phyloP scores from a whole-genome alignment of 2,888 invertebrate species.

The Pogonocherus hispidulus region DNA sequence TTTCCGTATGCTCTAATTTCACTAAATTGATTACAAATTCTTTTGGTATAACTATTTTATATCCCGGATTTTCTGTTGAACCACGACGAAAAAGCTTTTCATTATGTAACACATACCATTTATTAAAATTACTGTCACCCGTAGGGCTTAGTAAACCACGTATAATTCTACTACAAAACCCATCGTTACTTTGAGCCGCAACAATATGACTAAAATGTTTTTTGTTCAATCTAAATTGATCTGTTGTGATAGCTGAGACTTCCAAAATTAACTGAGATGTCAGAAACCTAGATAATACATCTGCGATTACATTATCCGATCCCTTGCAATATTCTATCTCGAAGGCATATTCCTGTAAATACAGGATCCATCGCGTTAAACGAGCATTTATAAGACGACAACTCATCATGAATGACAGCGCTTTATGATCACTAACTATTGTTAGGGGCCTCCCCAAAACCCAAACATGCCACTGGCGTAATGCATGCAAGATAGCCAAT shows the following conservation, averaged over 20 bases:
- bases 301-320: slow-evolving; percentile 1
- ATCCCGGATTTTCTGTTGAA: slow-evolving; percentile 2
- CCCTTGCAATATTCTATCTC: slow-evolving; percentile 22
- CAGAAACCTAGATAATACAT: slow-evolving; percentile 45
- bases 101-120: slow-evolving; percentile 4
- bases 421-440: slow-evolving; percentile 5
- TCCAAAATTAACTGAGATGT: too few relatives aligned
- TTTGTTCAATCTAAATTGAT: background rate
- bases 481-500: slow-evolving; percentile 48
- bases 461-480: slow-evolving; percentile 1
- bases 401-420: slow-evolving; percentile 17
- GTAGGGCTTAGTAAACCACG: background rate
- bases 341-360: slow-evolving; percentile 21
- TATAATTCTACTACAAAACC: slow-evolving; percentile 15
- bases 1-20: slow-evolving; percentile 5
- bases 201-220: background rate
- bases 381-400: slow-evolving; percentile 18
- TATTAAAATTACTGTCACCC: slow-evolving; percentile 15
- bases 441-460: background rate
- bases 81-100: slow-evolving; percentile 5
- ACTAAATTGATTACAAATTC: slow-evolving; percentile 2
- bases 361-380: slow-evolving; percentile 16
- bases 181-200: background rate
- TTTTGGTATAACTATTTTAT: slow-evolving; percentile 25
- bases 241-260: background rate